Percentiles rank a stretch among this genome's conserved stretches.
Evolutionary conservation across 2,113 vertebrate genomes (phyloP).

Genomic region (Melanerpes aurifrons): DNA sequence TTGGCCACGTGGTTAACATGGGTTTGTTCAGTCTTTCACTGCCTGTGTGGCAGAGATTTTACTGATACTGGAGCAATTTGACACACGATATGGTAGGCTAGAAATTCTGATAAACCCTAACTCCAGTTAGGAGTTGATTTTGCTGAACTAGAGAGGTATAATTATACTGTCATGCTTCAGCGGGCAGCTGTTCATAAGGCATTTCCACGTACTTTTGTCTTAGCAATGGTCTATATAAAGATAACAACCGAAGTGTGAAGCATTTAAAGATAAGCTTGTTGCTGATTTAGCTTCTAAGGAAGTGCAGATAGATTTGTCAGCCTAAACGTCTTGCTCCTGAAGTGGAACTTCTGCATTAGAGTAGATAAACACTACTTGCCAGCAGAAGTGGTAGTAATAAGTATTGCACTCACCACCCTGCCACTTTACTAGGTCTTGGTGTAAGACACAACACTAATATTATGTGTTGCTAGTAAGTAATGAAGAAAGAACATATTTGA

Average conservation of each 20-base stretch:
- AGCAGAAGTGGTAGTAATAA: background rate
- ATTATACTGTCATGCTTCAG: background rate
- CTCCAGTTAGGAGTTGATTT: background rate
- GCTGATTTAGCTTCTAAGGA: background rate
- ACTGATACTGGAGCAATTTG: background rate
- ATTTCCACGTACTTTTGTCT: background rate
- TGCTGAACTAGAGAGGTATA: background rate
- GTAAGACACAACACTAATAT: background rate
- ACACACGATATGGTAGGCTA: background rate
- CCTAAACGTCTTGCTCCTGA: background rate
- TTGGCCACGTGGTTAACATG: background rate
- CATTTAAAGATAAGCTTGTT: background rate
- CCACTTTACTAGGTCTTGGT: background rate
- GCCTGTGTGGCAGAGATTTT: background rate
- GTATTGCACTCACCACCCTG: background rate
- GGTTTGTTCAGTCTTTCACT: background rate
- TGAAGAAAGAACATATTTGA: background rate
- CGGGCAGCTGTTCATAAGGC: background rate
- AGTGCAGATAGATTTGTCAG: background rate
- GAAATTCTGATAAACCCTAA: background rate
- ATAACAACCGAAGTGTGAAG: background rate
- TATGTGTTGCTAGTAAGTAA: background rate
- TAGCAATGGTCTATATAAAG: background rate
- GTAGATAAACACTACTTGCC: background rate
- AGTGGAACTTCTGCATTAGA: background rate